Base-by-base conservation (phyloP, 2,113 vertebrate species). In the Melanerpes formicivorus region DNA sequence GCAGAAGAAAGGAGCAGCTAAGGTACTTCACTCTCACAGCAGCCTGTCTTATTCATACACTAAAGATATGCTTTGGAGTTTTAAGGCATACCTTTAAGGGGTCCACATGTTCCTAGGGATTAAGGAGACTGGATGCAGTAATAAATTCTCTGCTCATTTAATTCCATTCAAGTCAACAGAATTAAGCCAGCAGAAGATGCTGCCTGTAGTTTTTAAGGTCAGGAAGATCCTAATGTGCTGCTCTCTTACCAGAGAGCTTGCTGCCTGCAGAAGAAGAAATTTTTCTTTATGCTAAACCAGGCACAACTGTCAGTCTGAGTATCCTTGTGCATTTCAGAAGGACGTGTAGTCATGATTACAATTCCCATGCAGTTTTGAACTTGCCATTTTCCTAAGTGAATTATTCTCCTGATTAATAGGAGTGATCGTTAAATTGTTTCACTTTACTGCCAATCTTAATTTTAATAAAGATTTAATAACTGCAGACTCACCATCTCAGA, bases 121-220 rank as follows among this genome's bases (percentile, higher is more conserved):
- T 95, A 80, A 92, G 42, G 59, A 90, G 81, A 70, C 27, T 55
- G n/a, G 54, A 87, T 70, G 48, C 29, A 73, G 44, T 76, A 73
- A 83, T 87, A 83, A 93, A 84, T 88, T 90, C 40, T 86, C 59
- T 91, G 44, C 11, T 81, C 18, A 58, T 88, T 64, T 87, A 72
- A 60, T 59, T 87, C 42, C 34, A 63, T 63, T 40, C 40, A 62
- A 80, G 55, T 66, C 86, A 94, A 74, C 30, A 90, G 59, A 81
- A 78, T 74, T 58, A 76, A 93, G 40, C 23, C 40, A 66, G 34
- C 19, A 84, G 86, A 90, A 92, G 50, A 9, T 81, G 18, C 46
- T 91, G 63, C 77, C 59, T 81, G 9, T 32, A 70, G 29, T 46
- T 90, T 81, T 82, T 87, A 59, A 92, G 77, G 80, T 88, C 50